Conservation (phyloP, 1,140 invertebrate species). For the Drosophila triauraria region DNA sequence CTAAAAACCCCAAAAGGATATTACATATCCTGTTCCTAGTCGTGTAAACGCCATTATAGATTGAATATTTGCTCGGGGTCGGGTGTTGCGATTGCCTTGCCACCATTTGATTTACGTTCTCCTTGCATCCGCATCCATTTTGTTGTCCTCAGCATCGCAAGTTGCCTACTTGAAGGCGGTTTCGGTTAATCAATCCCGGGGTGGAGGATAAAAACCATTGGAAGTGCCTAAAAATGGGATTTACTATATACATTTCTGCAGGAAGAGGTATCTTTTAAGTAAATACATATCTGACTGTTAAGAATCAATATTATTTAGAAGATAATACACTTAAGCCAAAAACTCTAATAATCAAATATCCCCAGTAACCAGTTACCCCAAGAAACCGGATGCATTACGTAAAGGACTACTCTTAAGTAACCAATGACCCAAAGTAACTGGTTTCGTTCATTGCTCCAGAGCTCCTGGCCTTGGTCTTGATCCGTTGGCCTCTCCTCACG, state of each 20-base stretch:
- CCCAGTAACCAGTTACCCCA: not conserved
- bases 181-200: not conserved
- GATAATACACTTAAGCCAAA: no score
- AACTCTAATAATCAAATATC: no score
- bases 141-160: slow-evolving; percentile 37
- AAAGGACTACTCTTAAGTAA: not conserved
- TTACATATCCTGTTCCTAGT: slow-evolving; percentile 80
- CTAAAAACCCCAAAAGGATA: slow-evolving; percentile 70
- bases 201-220: not conserved
- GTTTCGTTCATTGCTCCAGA: slow-evolving; percentile 31
- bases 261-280: not conserved
- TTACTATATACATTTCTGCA: not conserved
- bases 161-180: slow-evolving; percentile 13
- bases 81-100: slow-evolving; percentile 44
- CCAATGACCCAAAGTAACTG: slow-evolving; percentile 9
- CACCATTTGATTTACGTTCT: slow-evolving; percentile 66
- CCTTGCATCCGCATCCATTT: slow-evolving; percentile 51
- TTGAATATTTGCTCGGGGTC: slow-evolving; percentile 70
- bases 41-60: slow-evolving; percentile 80
- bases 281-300: not conserved
- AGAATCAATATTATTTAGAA: no score
- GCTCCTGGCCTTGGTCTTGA: slow-evolving; percentile 54
- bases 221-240: not conserved
- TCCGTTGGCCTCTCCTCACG: not conserved
- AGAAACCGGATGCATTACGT: not conserved